phyloP scores from a whole-genome alignment of 2,797 vertebrate genomes.

The Octomys mimax region DNA sequence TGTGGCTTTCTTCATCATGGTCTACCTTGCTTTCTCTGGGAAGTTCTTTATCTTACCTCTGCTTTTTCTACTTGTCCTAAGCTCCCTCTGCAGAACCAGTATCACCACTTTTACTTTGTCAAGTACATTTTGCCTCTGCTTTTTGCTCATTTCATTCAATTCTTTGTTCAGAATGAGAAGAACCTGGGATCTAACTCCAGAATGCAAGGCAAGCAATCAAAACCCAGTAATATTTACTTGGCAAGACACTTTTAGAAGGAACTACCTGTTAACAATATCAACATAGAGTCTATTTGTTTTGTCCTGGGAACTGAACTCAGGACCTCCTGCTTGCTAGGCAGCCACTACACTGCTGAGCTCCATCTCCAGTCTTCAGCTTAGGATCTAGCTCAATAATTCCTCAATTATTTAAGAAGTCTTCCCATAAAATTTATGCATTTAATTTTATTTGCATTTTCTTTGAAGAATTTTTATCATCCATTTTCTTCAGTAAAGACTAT shows the following conservation, averaged over 20 bases:
- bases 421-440: background rate
- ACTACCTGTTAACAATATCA: background rate
- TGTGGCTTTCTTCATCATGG: background rate
- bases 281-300: background rate
- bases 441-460: conserved; percentile 36
- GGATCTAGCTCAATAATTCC: background rate
- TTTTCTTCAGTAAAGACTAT: conserved; percentile 32
- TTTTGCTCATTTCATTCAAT: background rate
- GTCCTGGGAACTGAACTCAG: too few species aligned
- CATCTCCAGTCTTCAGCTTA: background rate
- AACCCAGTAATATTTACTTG: background rate
- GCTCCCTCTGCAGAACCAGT: background rate
- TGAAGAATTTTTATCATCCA: background rate
- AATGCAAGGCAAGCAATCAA: background rate
- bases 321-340: too few species aligned
- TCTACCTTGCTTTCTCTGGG: background rate
- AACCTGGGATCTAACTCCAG: background rate
- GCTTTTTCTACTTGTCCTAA: background rate
- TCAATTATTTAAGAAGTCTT: background rate
- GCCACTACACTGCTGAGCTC: too few species aligned
- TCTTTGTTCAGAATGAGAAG: background rate
- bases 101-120: background rate
- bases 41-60: background rate
- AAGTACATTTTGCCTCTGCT: background rate
- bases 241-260: background rate